A percentile compares a stretch with the other conserved stretches of the same genome.
Evolutionary conservation across 1,140 invertebrate genomes (phyloP).

Genomic region (Pseudomyrmex concolor): DNA sequence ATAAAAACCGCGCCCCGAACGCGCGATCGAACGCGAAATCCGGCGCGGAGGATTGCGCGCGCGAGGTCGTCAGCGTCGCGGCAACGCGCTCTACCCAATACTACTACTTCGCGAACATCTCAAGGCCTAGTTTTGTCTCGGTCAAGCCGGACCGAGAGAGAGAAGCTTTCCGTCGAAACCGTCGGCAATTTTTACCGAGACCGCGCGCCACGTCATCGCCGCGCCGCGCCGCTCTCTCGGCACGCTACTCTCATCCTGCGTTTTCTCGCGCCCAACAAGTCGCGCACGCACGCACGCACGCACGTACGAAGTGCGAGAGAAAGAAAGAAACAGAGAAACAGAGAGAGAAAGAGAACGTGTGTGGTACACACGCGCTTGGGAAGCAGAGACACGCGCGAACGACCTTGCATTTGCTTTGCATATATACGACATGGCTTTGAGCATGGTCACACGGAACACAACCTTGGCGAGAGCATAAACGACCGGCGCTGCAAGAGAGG

Average conservation of each 20-base stretch:
- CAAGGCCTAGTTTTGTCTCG: conserved; percentile 63
- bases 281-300: not conserved
- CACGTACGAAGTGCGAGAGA: not conserved
- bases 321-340: no score
- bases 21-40: conserved; percentile 20
- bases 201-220: conserved; percentile 68
- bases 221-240: conserved; percentile 16
- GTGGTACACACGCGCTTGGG: conserved; percentile 39
- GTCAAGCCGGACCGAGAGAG: not conserved
- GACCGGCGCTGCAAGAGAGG: conserved; percentile 44
- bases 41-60: conserved; percentile 2
- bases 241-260: not conserved
- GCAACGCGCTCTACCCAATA: conserved; percentile 23
- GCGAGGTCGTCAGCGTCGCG: conserved; percentile 24
- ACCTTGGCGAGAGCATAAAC: conserved; percentile 77
- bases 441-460: conserved; percentile 74
- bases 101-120: conserved; percentile 18
- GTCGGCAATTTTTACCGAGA: conserved; percentile 64
- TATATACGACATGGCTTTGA: conserved; percentile 75
- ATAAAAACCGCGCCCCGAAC: not conserved
- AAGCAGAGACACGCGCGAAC: conserved; percentile 71
- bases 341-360: not conserved
- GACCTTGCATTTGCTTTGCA: conserved; percentile 80
- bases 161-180: conserved; percentile 50
- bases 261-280: conserved; percentile 36